Evolutionary conservation across 2,113 vertebrate genomes (phyloP).

Genomic region (Dunckerocampus dactyliophorus): DNA sequence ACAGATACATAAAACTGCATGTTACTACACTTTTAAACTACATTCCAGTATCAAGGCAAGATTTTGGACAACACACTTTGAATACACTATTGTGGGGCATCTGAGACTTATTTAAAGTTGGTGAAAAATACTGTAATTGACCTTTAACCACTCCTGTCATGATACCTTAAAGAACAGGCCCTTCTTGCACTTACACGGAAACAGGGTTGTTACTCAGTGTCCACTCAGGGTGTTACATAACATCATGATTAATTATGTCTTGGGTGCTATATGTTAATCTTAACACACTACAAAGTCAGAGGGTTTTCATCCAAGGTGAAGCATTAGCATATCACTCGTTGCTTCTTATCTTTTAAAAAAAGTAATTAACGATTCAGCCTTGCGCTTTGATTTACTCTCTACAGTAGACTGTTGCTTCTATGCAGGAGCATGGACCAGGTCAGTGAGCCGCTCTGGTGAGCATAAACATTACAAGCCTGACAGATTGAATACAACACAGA

Average conservation of each 20-base stretch:
- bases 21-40: no score
- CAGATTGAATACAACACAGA: slow-evolving; percentile 11
- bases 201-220: neutral
- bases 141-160: no score
- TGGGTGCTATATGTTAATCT: no score
- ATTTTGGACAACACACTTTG: no score
- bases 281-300: no score
- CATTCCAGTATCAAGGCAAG: no score
- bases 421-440: slow-evolving; percentile 37
- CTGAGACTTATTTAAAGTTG: no score
- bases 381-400: neutral
- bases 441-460: slow-evolving; percentile 28
- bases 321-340: slow-evolving; percentile 20
- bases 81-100: no score
- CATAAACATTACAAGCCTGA: slow-evolving; percentile 17
- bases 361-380: slow-evolving; percentile 29
- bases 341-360: no score
- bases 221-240: slow-evolving; percentile 25
- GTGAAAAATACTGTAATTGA: no score
- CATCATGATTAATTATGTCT: slow-evolving; percentile 7
- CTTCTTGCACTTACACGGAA: neutral
- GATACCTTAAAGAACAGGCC: neutral
- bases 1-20: no score
- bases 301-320: no score
- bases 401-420: slow-evolving; percentile 34